A percentile compares a stretch with the other conserved stretches of the same genome.
phyloP scores from a whole-genome alignment of 2,797 vertebrate species.

The Amblyraja radiata region DNA sequence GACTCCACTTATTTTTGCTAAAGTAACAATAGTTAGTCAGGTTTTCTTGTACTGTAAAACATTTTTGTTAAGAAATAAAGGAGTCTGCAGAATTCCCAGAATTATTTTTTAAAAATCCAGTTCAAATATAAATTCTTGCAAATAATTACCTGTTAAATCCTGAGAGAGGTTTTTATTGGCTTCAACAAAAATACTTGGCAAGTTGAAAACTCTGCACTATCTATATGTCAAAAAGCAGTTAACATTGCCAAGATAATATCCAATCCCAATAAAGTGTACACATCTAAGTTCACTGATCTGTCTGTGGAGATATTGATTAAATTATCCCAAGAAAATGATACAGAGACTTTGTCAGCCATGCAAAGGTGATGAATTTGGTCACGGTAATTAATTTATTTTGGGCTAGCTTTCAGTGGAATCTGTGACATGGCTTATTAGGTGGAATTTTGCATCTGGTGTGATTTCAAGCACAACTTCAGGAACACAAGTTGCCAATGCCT shows the following conservation, averaged over 20 bases:
- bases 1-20: neutral
- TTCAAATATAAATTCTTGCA: slow-evolving; percentile 16
- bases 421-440: neutral
- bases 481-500: too few species aligned
- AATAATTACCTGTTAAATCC: neutral
- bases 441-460: neutral
- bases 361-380: neutral
- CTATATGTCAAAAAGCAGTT: neutral
- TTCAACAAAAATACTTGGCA: neutral
- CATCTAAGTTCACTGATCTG: neutral
- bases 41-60: neutral
- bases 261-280: slow-evolving; percentile 1
- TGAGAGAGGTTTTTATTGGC: neutral
- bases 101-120: neutral
- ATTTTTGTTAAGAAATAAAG: neutral
- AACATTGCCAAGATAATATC: slow-evolving; percentile 16
- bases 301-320: slow-evolving; percentile 6
- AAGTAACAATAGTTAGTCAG: neutral
- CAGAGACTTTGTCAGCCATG: neutral
- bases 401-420: neutral
- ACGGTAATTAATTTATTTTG: neutral
- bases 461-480: neutral
- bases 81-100: neutral
- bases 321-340: neutral
- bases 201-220: neutral